Percentiles rank a stretch among this genome's conserved stretches.
Evolutionary conservation across 2,113 vertebrate species (phyloP).

Genomic region (Mirounga angustirostris): DNA sequence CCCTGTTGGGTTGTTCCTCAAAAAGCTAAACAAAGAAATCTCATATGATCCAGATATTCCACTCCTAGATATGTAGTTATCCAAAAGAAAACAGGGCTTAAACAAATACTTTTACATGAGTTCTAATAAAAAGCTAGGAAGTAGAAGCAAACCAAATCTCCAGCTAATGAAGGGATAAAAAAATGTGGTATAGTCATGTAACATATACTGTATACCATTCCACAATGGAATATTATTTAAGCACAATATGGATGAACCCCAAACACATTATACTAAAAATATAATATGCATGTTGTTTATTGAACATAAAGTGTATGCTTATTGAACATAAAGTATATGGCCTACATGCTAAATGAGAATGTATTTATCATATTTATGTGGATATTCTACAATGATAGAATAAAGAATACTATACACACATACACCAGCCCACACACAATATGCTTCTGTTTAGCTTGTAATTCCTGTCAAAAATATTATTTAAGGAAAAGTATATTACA

Average conservation of each 20-base stretch:
- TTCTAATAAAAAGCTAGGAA: neutral
- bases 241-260: neutral
- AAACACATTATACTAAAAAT: constrained; percentile 33
- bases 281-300: neutral
- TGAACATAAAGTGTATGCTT: neutral
- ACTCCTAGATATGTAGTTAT: neutral
- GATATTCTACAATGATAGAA: neutral
- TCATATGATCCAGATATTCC: neutral
- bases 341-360: neutral
- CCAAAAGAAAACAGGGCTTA: neutral
- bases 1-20: neutral
- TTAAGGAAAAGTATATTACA: neutral
- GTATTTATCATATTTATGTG: neutral
- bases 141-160: constrained; percentile 30
- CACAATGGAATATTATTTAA: neutral
- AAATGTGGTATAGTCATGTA: neutral
- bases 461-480: neutral
- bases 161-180: neutral
- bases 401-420: neutral
- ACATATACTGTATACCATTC: neutral
- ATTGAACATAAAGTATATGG: neutral
- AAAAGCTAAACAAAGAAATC: constrained; percentile 35
- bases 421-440: neutral
- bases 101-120: constrained; percentile 12
- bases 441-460: neutral